Conservation (phyloP, 2,113 vertebrate species). For the Syrrhaptes paradoxus region DNA sequence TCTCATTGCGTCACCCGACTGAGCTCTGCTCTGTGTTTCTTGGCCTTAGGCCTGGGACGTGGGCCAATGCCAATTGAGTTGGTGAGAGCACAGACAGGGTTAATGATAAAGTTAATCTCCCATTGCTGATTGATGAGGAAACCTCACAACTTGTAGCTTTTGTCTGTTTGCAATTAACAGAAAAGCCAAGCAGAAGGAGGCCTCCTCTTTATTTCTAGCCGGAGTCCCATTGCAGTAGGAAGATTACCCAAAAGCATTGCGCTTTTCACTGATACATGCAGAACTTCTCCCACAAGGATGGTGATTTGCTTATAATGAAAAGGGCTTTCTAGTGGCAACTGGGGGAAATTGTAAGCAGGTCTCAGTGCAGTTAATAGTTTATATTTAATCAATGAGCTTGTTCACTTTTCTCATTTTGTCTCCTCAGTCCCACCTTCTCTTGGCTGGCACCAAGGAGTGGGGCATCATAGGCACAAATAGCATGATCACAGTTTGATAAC, state of each 20-base stretch:
- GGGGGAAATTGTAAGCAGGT: neutral
- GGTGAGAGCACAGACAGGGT: slow-evolving; percentile 30
- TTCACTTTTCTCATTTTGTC: neutral
- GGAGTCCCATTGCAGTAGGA: neutral
- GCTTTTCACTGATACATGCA: neutral
- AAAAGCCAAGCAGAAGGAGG: neutral
- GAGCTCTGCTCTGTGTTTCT: neutral
- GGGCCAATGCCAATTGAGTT: slow-evolving; percentile 33
- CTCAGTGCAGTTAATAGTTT: neutral
- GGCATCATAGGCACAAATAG: neutral
- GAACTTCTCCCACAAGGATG: neutral
- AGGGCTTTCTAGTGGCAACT: neutral
- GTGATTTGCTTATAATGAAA: neutral
- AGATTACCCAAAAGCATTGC: neutral
- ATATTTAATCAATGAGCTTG: neutral
- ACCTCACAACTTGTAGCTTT: slow-evolving; percentile 21
- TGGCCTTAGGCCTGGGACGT: slow-evolving; percentile 21
- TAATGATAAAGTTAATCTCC: slow-evolving; percentile 49
- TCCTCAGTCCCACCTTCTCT: neutral
- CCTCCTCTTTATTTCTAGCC: neutral
- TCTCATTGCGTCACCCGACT: neutral
- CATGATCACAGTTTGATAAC: neutral
- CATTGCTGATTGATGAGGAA: slow-evolving; percentile 7
- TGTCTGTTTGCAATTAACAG: slow-evolving; percentile 7
- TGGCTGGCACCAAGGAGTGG: neutral